Evolutionary conservation across 2,797 vertebrate species (phyloP).

Genomic region (Clamator glandarius): DNA sequence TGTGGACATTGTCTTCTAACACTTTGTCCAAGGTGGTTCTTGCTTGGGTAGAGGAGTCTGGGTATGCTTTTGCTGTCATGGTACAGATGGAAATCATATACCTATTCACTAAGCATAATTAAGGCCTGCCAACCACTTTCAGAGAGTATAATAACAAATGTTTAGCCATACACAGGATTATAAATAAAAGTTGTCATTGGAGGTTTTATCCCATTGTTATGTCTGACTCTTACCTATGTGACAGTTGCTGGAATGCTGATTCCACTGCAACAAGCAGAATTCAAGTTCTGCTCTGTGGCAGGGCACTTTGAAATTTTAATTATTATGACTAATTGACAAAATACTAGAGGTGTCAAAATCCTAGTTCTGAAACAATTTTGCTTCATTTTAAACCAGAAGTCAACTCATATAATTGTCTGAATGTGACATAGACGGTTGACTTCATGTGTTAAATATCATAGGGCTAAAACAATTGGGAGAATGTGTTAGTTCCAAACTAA

Average conservation of each 20-base stretch:
- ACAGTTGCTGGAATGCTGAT: not conserved
- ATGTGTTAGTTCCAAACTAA: not conserved
- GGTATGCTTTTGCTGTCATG: not conserved
- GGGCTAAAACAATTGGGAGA: not conserved
- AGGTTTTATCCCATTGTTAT: not conserved
- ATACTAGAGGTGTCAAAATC: not conserved
- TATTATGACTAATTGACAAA: not conserved
- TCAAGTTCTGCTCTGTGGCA: not conserved
- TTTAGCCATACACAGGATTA: not conserved
- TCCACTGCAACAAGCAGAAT: not conserved
- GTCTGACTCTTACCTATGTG: not conserved
- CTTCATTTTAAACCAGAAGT: not conserved
- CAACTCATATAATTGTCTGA: not conserved
- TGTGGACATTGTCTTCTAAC: not conserved
- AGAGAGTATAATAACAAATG: not conserved
- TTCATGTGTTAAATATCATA: not conserved
- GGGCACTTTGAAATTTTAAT: not conserved
- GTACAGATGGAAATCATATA: not conserved
- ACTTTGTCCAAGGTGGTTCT: not conserved
- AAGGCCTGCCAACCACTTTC: not conserved
- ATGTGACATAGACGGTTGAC: not conserved
- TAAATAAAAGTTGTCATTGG: not conserved
- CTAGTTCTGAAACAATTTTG: not conserved
- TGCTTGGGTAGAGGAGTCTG: not conserved
- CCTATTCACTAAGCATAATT: not conserved